phyloP scores from a whole-genome alignment of 2,888 invertebrate genomes.

The Eilema depressum region DNA sequence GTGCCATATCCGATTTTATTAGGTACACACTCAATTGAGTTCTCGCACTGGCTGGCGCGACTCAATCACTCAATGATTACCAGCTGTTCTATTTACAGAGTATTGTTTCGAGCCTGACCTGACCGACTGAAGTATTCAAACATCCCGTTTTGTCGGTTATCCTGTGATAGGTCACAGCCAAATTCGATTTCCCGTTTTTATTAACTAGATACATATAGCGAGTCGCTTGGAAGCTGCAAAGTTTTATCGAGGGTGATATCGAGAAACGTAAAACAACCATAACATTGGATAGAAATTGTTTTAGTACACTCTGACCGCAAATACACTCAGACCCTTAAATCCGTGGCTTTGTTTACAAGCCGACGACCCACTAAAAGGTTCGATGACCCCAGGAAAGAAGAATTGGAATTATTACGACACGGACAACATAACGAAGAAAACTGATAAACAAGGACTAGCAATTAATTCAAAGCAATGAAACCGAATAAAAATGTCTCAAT shows the following conservation, averaged over 20 bases:
- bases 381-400: slow-evolving; percentile 68
- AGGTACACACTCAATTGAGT: slow-evolving; percentile 70
- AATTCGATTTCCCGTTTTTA: slow-evolving; percentile 71
- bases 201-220: slow-evolving; percentile 43
- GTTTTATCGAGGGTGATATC: slow-evolving; percentile 44
- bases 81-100: slow-evolving; percentile 72
- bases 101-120: slow-evolving; percentile 71
- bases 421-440: slow-evolving; percentile 55
- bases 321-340: slow-evolving; percentile 64
- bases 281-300: slow-evolving; percentile 49
- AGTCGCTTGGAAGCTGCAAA: slow-evolving; percentile 39
- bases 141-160: slow-evolving; percentile 59
- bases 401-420: slow-evolving; percentile 45
- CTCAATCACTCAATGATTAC: slow-evolving; percentile 63
- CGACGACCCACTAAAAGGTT: slow-evolving; percentile 70
- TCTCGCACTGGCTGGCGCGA: slow-evolving; percentile 59
- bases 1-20: slow-evolving; percentile 72
- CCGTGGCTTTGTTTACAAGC: slow-evolving; percentile 69
- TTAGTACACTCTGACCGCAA: slow-evolving; percentile 61
- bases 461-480: slow-evolving; percentile 68
- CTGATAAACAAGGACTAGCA: slow-evolving; percentile 57
- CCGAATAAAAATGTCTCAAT: slow-evolving; percentile 72
- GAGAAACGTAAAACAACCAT: slow-evolving; percentile 39
- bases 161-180: slow-evolving; percentile 57
- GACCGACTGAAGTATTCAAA: slow-evolving; percentile 54